phyloP scores from a whole-genome alignment of 2,113 vertebrate genomes.

The Pterocles orientalis region DNA sequence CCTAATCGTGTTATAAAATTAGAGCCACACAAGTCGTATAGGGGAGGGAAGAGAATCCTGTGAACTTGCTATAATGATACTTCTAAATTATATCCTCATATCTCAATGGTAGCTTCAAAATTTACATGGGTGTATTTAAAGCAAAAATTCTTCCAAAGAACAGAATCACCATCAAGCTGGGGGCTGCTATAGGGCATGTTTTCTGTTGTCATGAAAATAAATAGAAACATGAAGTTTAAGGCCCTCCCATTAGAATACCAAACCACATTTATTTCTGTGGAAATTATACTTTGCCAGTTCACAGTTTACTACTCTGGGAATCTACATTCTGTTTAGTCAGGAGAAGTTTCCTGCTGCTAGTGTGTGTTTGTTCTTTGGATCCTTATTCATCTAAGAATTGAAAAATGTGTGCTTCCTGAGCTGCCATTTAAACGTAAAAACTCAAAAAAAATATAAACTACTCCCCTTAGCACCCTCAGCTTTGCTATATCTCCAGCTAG shows the following conservation, averaged over 20 bases:
- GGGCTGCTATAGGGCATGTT: not conserved
- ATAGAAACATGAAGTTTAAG: not conserved
- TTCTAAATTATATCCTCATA: not conserved
- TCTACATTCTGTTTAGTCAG: conserved; percentile 32
- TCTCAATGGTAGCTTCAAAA: not conserved
- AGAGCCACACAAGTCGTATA: not conserved
- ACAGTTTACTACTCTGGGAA: conserved; percentile 46
- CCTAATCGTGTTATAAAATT: not conserved
- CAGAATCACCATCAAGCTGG: not conserved
- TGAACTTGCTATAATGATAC: not conserved
- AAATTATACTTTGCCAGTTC: not conserved
- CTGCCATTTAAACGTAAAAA: conserved; percentile 53
- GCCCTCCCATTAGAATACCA: not conserved
- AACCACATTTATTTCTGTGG: not conserved
- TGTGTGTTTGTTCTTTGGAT: conserved; percentile 59
- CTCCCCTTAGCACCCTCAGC: conserved; percentile 25
- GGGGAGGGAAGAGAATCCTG: not conserved
- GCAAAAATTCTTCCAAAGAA: not conserved
- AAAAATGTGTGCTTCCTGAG: conserved; percentile 64
- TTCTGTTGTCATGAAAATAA: not conserved
- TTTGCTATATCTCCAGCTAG: not conserved
- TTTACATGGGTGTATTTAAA: not conserved
- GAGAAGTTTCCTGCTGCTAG: conserved; percentile 54
- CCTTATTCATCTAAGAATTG: conserved; percentile 55
- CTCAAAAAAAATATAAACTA: conserved; percentile 30